Conservation (phyloP, 2,888 invertebrate genomes). For the Ypsolopha scabrella region DNA sequence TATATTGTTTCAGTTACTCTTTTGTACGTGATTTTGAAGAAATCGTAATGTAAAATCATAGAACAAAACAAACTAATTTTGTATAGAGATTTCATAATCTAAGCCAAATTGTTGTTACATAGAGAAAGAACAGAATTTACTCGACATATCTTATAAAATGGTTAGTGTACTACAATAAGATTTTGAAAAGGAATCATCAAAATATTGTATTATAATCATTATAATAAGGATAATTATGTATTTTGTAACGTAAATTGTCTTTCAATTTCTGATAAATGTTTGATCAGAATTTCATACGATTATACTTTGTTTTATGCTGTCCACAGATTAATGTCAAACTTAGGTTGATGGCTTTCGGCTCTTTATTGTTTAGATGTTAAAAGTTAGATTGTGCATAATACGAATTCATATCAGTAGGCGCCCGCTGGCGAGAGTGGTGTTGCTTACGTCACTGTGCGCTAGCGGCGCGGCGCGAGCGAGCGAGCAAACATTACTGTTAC, state of each 20-base stretch:
- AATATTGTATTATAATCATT: slow-evolving; percentile 58
- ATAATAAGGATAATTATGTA: slow-evolving; percentile 63
- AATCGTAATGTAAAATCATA: slow-evolving; percentile 32
- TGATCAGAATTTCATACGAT: slow-evolving; percentile 47
- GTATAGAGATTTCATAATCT: slow-evolving; percentile 43
- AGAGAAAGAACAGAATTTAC: slow-evolving; percentile 68
- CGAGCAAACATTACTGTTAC: neutral
- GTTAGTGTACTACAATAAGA: slow-evolving; percentile 70
- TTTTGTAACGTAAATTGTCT: slow-evolving; percentile 65
- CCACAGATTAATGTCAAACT: slow-evolving; percentile 47
- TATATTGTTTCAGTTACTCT: slow-evolving; percentile 19
- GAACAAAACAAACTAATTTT: slow-evolving; percentile 35
- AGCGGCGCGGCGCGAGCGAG: neutral
- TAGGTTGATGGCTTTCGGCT: slow-evolving; percentile 39
- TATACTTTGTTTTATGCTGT: slow-evolving; percentile 56
- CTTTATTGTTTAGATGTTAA: slow-evolving; percentile 40
- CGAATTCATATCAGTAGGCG: slow-evolving; percentile 40
- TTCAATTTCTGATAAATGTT: slow-evolving; percentile 62
- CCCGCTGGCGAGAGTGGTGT: slow-evolving; percentile 27
- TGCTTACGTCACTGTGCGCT: slow-evolving; percentile 17
- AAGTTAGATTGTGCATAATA: slow-evolving; percentile 55
- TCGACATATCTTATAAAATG: slow-evolving; percentile 70
- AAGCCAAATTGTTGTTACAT: slow-evolving; percentile 65
- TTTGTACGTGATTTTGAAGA: slow-evolving; percentile 38
- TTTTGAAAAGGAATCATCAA: slow-evolving; percentile 57